A percentile compares a stretch with the other conserved stretches of the same genome.
phyloP scores from a whole-genome alignment of 92 coral and sea anemone species.

The Epizoanthus stellaris region DNA sequence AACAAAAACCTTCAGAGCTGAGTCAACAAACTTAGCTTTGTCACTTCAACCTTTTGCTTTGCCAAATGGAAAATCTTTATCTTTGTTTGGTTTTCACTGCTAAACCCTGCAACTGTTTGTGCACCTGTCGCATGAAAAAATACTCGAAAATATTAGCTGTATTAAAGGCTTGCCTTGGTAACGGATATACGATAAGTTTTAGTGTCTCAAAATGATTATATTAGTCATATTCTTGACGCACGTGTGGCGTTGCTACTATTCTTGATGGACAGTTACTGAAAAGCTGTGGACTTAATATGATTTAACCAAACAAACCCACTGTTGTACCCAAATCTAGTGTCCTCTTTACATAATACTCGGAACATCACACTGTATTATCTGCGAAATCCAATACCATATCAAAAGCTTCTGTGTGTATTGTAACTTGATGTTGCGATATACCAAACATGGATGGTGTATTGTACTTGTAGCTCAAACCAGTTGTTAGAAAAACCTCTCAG shows the following conservation, averaged over 20 bases:
- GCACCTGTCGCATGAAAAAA: constrained; percentile 77
- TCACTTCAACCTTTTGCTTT: constrained; percentile 61
- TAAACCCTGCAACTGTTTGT: constrained; percentile 69
- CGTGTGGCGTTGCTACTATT: background rate
- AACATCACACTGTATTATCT: background rate
- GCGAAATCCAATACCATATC: constrained; percentile 26
- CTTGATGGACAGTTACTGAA: background rate
- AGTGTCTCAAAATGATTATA: background rate
- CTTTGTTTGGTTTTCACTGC: constrained; percentile 80
- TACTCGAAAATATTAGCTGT: constrained; percentile 62
- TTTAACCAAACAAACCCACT: background rate
- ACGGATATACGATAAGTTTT: background rate
- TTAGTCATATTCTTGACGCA: background rate
- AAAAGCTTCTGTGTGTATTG: constrained; percentile 24
- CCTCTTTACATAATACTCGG: background rate
- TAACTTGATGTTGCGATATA: background rate
- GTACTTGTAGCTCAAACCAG: no score
- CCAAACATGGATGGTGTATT: background rate
- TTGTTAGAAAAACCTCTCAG: background rate
- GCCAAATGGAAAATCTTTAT: constrained; percentile 73
- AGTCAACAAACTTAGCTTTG: constrained; percentile 73
- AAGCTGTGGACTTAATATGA: background rate
- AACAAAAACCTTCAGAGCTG: constrained; percentile 47
- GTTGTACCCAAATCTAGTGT: background rate
- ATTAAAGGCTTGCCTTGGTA: constrained; percentile 15